These are phyloP conservation scores for Eumaeus atala DNA, from an alignment of 1,140 invertebrate genomes.

Conservation along the genomic window DNA sequence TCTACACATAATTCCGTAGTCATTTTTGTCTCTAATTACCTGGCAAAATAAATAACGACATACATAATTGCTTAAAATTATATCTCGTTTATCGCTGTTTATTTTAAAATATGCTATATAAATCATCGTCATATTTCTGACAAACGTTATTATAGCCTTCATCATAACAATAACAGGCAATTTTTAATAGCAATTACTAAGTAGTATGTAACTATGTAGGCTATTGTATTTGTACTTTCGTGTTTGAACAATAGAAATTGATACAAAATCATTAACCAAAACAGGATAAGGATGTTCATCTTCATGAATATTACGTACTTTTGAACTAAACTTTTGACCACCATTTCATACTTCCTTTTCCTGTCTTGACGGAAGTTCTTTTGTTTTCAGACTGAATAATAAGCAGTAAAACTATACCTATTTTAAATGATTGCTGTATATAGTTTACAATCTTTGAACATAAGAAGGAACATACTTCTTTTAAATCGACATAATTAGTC, in stretches of 20 bases:
- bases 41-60: not conserved
- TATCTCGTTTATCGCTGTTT: not conserved
- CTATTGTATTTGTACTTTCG: too few species aligned
- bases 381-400: slow-evolving; percentile 17
- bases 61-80: too few species aligned
- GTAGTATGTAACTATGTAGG: too few species aligned
- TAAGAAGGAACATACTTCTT: too few species aligned
- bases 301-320: slow-evolving; percentile 29
- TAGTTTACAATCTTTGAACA: too few species aligned
- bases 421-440: not conserved
- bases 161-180: too few species aligned
- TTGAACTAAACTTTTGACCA: slow-evolving; percentile 39
- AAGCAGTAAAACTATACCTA: not conserved
- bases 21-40: slow-evolving; percentile 28
- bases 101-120: not conserved
- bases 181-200: too few species aligned
- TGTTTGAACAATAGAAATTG: too few species aligned
- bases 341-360: slow-evolving; percentile 61
- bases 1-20: slow-evolving; percentile 40
- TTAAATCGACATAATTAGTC: too few species aligned
- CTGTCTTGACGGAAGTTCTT: slow-evolving; percentile 59
- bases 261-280: slow-evolving; percentile 10
- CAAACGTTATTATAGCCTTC: too few species aligned
- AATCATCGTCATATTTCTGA: not conserved
- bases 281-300: slow-evolving; percentile 65